Evolutionary conservation across 2,113 vertebrate species (phyloP).

Genomic region (Phylloscopus whistleri): DNA sequence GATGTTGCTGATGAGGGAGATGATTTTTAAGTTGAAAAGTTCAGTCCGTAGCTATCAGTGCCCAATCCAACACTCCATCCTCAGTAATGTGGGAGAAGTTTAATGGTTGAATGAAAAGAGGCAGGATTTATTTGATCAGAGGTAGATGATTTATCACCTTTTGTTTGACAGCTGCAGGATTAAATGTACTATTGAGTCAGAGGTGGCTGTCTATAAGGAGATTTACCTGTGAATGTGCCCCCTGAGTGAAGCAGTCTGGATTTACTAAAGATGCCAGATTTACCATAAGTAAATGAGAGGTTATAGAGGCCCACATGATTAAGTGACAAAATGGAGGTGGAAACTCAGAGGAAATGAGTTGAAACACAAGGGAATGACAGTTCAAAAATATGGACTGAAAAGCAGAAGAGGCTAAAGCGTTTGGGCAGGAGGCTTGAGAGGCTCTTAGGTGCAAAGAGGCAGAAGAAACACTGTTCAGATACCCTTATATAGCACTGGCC

Average conservation of each 20-base stretch:
- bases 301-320: conserved; percentile 12
- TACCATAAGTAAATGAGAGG: conserved; percentile 52
- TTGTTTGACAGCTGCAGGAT: not conserved
- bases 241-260: conserved; percentile 43
- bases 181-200: not conserved
- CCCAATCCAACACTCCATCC: not conserved
- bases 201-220: conserved; percentile 32
- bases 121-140: not conserved
- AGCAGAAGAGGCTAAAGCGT: not conserved
- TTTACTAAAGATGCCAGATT: conserved; percentile 62
- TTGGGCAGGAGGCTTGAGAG: not conserved
- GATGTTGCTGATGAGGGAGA: not conserved
- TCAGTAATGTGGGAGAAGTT: not conserved
- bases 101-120: not conserved
- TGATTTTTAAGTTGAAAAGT: not conserved
- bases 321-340: conserved; percentile 50
- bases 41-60: not conserved
- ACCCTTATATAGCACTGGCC: not conserved
- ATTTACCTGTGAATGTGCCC: conserved; percentile 52
- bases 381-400: conserved; percentile 3
- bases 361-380: conserved; percentile 29
- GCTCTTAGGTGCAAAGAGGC: not conserved
- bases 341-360: conserved; percentile 50
- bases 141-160: conserved; percentile 24
- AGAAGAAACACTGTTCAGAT: not conserved